Conservation (phyloP, 2,888 invertebrate genomes). For the Antheraea assamensis region DNA sequence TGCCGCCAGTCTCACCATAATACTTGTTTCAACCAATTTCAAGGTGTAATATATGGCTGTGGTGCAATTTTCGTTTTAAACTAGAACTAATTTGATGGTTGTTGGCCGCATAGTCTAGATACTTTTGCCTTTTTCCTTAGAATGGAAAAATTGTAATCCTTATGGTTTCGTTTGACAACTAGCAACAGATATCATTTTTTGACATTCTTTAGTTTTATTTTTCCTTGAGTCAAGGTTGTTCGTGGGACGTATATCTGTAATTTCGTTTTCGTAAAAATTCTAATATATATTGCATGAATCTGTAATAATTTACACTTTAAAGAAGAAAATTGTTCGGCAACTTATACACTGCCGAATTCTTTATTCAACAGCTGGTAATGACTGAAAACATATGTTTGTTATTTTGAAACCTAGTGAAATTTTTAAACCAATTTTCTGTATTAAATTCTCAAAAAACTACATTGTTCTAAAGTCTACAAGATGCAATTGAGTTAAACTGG, state of each 20-base stretch:
- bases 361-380: constrained; percentile 10
- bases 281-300: neutral
- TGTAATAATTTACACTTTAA: neutral
- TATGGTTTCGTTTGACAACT: neutral
- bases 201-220: constrained; percentile 15
- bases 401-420: neutral
- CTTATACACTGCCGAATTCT: neutral
- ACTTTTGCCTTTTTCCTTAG: no score
- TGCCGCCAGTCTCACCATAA: no score
- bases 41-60: no score
- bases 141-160: no score
- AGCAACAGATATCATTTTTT: no score
- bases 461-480: neutral
- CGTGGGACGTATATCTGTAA: constrained; percentile 24
- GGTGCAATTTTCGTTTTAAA: no score
- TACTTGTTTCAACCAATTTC: no score
- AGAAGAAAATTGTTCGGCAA: constrained; percentile 1
- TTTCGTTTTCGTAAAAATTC: constrained; percentile 16
- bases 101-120: no score
- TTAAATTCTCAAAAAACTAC: neutral
- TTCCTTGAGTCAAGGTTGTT: constrained; percentile 29
- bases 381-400: constrained; percentile 13
- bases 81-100: no score
- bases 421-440: neutral
- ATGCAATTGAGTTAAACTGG: neutral